Evolutionary conservation across 2,113 vertebrate species (phyloP), one percentile per base, ranked within the genome.

Genomic region (Columbina picui): DNA sequence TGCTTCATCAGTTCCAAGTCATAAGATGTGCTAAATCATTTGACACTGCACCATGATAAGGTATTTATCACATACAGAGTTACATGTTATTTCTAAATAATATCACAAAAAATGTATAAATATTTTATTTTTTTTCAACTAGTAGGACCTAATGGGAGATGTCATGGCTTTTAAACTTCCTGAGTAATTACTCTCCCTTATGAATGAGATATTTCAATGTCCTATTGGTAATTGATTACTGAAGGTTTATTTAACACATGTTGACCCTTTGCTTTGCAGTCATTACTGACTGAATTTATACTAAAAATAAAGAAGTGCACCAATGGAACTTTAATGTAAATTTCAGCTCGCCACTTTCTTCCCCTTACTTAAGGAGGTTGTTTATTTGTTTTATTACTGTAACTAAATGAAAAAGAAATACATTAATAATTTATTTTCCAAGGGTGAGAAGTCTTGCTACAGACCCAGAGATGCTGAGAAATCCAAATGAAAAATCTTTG

Each of bases 1-100:
- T 95, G 50, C 60, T 97, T 97, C 55, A 96, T 91, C 75, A 38
- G 49, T 63, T 97, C 68, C 87, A 95, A 96, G 52, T 92, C 85
- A 91, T 82, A 71, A 56, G 71, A 87, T 88, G 13, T 15, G 34
- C 39, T 96, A 96, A 94, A 97, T 97, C 78, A 95, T 73, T 96
- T 96, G 92, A 87, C 84, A 78, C 49, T 84, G 57, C 69, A 57
- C 36, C 47, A 25, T 60, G 29, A 74, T 92, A 96, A 91, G 86
- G 41, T 89, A 74, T 69, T 89, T 93, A 21, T 92, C 78, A 50
- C 53, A 77, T 65, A 77, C 12, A 68, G 79, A 30, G 38, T 84
- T 92, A 75, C 26, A 50, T 29, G 17, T 64, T 95, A 87, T 78
- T 89, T 45, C 7, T 64, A 78, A 25, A 47, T 34, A 76, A 52